Evolutionary conservation across 2,888 invertebrate species (phyloP).

Genomic region (Gryllus longicercus): DNA sequence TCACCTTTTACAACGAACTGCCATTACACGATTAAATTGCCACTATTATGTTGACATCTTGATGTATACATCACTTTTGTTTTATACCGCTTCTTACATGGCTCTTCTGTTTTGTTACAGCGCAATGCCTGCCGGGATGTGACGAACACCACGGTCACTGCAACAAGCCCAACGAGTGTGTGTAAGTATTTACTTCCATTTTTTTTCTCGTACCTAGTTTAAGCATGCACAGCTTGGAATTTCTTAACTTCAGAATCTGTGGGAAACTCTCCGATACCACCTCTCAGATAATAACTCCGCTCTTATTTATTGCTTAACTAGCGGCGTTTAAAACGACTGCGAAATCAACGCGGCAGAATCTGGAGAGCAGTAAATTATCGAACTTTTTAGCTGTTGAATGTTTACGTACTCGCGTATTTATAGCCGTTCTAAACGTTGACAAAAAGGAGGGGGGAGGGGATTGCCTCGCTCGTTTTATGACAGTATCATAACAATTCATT

Average conservation of each 20-base stretch:
- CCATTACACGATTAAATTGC: too few species aligned
- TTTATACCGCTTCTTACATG: neutral
- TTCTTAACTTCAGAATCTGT: neutral
- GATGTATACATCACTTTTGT: too few species aligned
- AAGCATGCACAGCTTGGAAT: neutral
- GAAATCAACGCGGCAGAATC: too few species aligned
- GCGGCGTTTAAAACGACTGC: neutral
- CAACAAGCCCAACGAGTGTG: constrained; percentile 90
- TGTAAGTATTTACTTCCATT: constrained; percentile 69
- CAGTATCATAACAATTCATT: neutral
- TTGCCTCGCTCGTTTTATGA: neutral
- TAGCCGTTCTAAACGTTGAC: constrained; percentile 21
- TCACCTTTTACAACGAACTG: too few species aligned
- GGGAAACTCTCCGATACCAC: too few species aligned
- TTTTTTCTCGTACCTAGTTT: neutral
- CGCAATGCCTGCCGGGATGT: constrained; percentile 90
- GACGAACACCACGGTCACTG: constrained; percentile 87
- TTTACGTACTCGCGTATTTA: constrained; percentile 44
- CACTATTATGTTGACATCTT: too few species aligned
- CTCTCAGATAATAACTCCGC: neutral
- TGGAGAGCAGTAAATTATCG: neutral
- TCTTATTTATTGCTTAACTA: neutral
- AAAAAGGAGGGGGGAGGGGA: too few species aligned
- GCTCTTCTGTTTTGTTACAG: constrained; percentile 62
- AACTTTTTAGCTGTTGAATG: constrained; percentile 49